These are phyloP conservation scores for Polyergus mexicanus DNA, from an alignment of 1,140 invertebrate genomes.

Conservation along the genomic window DNA sequence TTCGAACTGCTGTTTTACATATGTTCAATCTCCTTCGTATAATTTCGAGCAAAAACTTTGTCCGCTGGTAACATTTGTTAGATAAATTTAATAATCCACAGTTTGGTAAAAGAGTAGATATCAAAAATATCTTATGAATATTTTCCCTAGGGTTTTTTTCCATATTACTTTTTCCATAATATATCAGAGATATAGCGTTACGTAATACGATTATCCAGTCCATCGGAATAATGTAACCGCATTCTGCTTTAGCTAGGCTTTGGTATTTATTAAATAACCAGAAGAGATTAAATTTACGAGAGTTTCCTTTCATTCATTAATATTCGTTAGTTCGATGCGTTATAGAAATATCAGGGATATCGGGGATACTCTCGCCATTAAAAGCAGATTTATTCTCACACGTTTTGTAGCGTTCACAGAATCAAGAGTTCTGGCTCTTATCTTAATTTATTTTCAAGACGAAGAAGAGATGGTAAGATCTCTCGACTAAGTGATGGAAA, in stretches of 20 bases:
- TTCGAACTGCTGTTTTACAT: conserved; percentile 1
- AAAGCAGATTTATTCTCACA: conserved; percentile 28
- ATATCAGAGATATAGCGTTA: not conserved
- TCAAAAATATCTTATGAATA: not conserved
- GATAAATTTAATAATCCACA: not conserved
- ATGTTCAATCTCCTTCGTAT: not conserved
- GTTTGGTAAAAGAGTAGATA: not conserved
- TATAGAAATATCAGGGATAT: not conserved
- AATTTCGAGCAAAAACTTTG: not conserved
- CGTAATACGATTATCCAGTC: conserved; percentile 29
- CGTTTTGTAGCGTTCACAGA: conserved; percentile 11
- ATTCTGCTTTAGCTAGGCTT: not conserved
- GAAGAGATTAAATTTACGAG: conserved; percentile 38
- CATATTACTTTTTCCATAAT: not conserved
- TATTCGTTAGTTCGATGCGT: conserved; percentile 31
- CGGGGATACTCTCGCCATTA: not conserved
- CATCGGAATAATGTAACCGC: not conserved
- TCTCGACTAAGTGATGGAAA: conserved; percentile 49
- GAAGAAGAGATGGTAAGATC: conserved; percentile 25
- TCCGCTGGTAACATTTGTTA: not conserved
- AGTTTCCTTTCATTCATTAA: conserved; percentile 24
- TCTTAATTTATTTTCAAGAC: conserved; percentile 43
- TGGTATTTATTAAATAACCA: conserved; percentile 26
- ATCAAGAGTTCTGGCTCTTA: conserved; percentile 7
- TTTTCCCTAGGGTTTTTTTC: not conserved